Evolutionary conservation across 2,113 vertebrate species (phyloP), one percentile per base, ranked within the genome.

Genomic region (Anoplopoma fimbria): DNA sequence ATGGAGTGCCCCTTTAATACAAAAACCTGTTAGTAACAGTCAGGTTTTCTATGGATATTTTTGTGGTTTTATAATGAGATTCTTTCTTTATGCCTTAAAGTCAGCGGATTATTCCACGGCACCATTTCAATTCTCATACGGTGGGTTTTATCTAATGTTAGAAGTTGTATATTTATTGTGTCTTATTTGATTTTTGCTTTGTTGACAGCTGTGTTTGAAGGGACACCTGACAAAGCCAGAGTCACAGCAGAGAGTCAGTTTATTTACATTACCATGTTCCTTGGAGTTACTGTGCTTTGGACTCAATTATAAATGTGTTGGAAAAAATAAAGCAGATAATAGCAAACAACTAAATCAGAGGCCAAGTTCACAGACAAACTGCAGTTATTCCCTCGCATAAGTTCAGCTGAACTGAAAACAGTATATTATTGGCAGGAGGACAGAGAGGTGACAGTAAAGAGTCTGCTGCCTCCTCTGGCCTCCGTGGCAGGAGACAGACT

Each of bases 381-480:
- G 40, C 62, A 62, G 14, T 60, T 70, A 36, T 82, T 69, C 25
- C 69, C 33, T 53, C 61, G 29, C 29, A 31, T 17, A 67, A 29
- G 31, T 33, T 68, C 45, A 58, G 23, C 33, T 75, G 57, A 76
- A 64, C 25, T 69, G 14, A 65, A 51, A 38, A 77, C 60, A 33
- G 67, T 77, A 68, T 86, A 49, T 87, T 83, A 57, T 49, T 71
- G 74, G 65, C 77, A 76, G 79, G 68, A 88, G 74, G 79, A 85
- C 78, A 77, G 79, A 80, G 61, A 83, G 49, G 58, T 57, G 65
- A 82, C 63, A 67, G 68, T 81, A 62, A 80, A 73, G 68, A 74
- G 67, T 80, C 68, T 61, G 73, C 72, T 21, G 51, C 62, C 68
- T 79, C 51, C 45, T 31, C 49, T 77, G 53, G 80, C 19, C 69